These are phyloP conservation scores for Microplitis manilae DNA, from an alignment of 2,888 invertebrate genomes.

Conservation along the genomic window DNA sequence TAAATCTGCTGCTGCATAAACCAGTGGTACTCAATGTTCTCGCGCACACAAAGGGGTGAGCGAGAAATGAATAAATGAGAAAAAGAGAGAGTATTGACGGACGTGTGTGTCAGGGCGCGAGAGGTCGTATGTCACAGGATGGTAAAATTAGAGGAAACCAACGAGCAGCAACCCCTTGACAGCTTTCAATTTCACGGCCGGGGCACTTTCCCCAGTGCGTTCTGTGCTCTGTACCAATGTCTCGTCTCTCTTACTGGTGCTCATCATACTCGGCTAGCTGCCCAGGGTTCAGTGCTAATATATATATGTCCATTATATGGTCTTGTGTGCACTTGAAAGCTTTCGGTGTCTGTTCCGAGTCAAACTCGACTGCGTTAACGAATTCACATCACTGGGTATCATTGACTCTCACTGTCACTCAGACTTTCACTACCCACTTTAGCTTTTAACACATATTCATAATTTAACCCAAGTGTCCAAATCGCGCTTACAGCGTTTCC, in stretches of 20 bases:
- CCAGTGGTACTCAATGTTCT: background rate
- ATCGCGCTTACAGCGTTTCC: no score
- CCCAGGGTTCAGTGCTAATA: background rate
- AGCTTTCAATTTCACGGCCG: constrained; percentile 57
- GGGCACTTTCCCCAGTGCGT: constrained; percentile 46
- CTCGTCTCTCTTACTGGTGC: constrained; percentile 15
- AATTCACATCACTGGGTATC: background rate
- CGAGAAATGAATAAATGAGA: background rate
- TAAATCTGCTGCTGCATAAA: constrained; percentile 17
- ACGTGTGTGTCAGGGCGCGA: constrained; percentile 34
- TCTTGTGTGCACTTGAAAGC: background rate
- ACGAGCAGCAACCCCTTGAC: constrained; percentile 46
- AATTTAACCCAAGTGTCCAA: background rate
- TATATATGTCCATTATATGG: background rate
- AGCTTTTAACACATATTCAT: background rate
- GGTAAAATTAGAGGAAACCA: constrained; percentile 50
- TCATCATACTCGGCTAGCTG: constrained; percentile 12
- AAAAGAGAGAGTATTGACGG: background rate
- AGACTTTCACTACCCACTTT: background rate
- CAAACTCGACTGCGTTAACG: background rate
- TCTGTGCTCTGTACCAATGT: constrained; percentile 20
- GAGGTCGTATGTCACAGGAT: constrained; percentile 44
- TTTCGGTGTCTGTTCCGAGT: background rate
- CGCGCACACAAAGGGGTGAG: constrained; percentile 9
- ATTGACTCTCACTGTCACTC: background rate